These are phyloP conservation scores for Scolanthus callimorphus DNA, from an alignment of 92 coral and sea anemone species.

Conservation along the genomic window DNA sequence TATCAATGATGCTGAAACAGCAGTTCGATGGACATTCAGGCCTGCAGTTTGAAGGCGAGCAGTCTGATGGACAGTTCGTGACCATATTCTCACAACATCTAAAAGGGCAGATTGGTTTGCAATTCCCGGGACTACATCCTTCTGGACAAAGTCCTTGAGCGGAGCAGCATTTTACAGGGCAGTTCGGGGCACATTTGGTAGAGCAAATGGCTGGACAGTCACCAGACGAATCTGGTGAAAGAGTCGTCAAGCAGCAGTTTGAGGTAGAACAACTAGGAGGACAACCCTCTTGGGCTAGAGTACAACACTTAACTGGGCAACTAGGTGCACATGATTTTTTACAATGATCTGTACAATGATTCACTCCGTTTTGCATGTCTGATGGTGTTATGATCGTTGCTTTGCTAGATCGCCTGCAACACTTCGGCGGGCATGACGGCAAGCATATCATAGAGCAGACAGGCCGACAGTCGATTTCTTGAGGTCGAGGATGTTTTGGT, in stretches of 20 bases:
- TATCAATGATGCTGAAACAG: neutral
- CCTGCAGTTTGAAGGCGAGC: slow-evolving; percentile 8
- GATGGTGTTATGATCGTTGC: neutral
- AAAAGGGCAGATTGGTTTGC: slow-evolving; percentile 19
- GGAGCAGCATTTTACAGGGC: slow-evolving; percentile 67
- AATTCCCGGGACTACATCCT: neutral
- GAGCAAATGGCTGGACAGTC: too few relatives aligned
- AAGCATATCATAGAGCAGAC: slow-evolving; percentile 24
- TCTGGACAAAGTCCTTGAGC: neutral
- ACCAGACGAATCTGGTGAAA: too few relatives aligned
- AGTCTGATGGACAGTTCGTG: slow-evolving; percentile 2
- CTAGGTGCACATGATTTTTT: slow-evolving; percentile 5
- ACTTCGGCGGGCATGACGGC: neutral
- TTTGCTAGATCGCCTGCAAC: neutral
- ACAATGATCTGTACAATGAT: slow-evolving; percentile 1
- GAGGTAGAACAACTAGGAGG: slow-evolving; percentile 13
- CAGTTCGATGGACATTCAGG: slow-evolving; percentile 33
- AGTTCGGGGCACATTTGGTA: slow-evolving; percentile 48
- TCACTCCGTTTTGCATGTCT: neutral
- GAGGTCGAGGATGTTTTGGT: slow-evolving; percentile 5
- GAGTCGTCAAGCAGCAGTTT: too few relatives aligned
- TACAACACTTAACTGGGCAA: slow-evolving; percentile 14
- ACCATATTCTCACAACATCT: slow-evolving; percentile 3
- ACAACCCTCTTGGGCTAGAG: slow-evolving; percentile 15
- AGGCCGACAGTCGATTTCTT: slow-evolving; percentile 11